phyloP scores from a whole-genome alignment of 1,140 invertebrate species.

The Archivesica marissinica region DNA sequence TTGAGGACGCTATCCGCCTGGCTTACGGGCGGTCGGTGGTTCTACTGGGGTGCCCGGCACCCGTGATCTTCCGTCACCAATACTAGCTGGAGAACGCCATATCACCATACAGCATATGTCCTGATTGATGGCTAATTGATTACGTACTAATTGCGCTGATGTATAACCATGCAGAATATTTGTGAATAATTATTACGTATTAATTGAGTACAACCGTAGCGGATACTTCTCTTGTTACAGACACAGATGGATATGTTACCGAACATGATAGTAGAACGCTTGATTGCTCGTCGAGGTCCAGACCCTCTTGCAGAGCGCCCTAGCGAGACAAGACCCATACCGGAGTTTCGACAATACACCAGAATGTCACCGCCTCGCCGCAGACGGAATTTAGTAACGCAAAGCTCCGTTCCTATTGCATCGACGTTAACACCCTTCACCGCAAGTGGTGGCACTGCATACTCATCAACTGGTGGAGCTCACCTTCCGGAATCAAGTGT shows the following conservation, averaged over 20 bases:
- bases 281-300: conserved; percentile 29
- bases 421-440: conserved; percentile 41
- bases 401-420: conserved; percentile 34
- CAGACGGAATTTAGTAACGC: conserved; percentile 15
- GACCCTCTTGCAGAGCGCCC: conserved; percentile 32
- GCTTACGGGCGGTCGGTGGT: no score
- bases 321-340: conserved; percentile 25
- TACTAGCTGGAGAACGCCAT: no score
- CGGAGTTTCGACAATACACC: conserved; percentile 24
- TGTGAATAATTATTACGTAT: no score
- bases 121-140: no score
- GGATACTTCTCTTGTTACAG: conserved; percentile 18
- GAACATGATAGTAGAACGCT: conserved; percentile 53
- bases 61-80: no score
- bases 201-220: no score
- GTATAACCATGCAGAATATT: no score
- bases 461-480: not conserved
- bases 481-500: conserved; percentile 31
- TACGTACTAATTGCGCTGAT: no score
- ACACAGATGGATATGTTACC: conserved; percentile 57
- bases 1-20: no score
- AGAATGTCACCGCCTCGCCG: conserved; percentile 39
- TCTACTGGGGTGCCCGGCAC: no score
- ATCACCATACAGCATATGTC: no score
- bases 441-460: not conserved